Base-by-base conservation (phyloP, 2,797 vertebrate genomes). In the Alectoris magna region DNA sequence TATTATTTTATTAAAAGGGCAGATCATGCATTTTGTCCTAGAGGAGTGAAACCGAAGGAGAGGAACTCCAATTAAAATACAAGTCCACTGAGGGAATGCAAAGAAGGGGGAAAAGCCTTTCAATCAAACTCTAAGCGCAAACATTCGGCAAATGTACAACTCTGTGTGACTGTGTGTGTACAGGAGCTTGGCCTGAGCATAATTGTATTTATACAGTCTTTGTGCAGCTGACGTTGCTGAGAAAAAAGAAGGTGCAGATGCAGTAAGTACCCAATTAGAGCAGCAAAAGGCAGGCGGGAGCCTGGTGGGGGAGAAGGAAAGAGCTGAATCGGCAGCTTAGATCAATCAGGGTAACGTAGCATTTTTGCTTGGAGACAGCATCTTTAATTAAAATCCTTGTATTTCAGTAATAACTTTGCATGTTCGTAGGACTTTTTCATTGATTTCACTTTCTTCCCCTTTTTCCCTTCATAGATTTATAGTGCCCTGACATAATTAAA, bases 381-480 rank as follows among this genome's bases (percentile, higher is more conserved):
- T 93, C 87, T 97, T 97, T 98, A 97, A 98, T 98, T 98, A 98
- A 98, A 97, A 96, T 77, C 79, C 94, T 92, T 96, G 96, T 97
- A 93, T 96, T 95, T 93, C 90, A 87, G 93, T 97, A 97, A 97
- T 97, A 98, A 97, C 94, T 97, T 94, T 81, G 72, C 80, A 71
- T 96, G 93, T 96, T 96, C 71, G 8, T 95, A 96, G 93, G 88
- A 73, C 66, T 96, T 95, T 76, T 67, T 59, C 95, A 98, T 97
- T 95, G 97, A 97, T 98, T 98, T 96, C 77, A 91, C 75, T 94
- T 97, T 91, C 94, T 97, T 96, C 81, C 68, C 70, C 11, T 92
- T 96, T 96, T 82, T 64, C 63, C 38, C 58, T 84, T 93, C 39
- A 64, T 66, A 68, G 78, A 58, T 95, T 93, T 95, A 36, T 86